A percentile compares a stretch with the other conserved stretches of the same genome.
These are phyloP conservation scores for Heliconius charithonia DNA, from an alignment of 2,888 invertebrate species.

Conservation along the genomic window DNA sequence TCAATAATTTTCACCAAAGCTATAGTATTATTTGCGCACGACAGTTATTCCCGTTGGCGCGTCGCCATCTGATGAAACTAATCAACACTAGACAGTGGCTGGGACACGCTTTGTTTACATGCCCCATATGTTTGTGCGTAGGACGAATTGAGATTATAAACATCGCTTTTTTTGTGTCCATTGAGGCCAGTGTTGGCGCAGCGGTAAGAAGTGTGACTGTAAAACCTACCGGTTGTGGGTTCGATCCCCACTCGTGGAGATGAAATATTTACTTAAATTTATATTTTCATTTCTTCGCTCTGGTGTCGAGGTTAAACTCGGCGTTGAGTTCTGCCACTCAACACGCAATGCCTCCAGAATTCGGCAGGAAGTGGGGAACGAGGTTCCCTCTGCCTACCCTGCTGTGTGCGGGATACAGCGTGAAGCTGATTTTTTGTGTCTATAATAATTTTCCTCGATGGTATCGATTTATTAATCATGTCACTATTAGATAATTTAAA, in stretches of 20 bases:
- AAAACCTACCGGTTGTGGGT: too few species aligned
- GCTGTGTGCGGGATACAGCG: too few species aligned
- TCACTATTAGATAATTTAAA: neutral
- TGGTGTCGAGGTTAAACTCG: too few species aligned
- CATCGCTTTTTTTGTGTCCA: neutral
- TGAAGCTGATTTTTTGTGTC: neutral
- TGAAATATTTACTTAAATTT: too few species aligned
- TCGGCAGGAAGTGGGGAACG: too few species aligned
- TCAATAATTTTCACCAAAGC: slow-evolving; percentile 29
- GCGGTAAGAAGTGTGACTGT: too few species aligned
- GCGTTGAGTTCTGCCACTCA: too few species aligned
- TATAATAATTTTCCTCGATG: neutral
- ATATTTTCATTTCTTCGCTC: too few species aligned
- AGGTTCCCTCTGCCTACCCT: too few species aligned
- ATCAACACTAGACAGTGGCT: slow-evolving; percentile 13
- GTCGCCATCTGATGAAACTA: slow-evolving; percentile 35
- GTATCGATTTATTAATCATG: neutral
- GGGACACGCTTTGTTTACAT: slow-evolving; percentile 40
- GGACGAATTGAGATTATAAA: slow-evolving; percentile 18
- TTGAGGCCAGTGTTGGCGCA: too few species aligned
- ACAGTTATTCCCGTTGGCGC: slow-evolving; percentile 38
- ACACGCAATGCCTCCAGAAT: too few species aligned
- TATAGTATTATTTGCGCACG: slow-evolving; percentile 39
- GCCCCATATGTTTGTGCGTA: slow-evolving; percentile 30
- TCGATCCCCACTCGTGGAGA: too few species aligned